phyloP scores from a whole-genome alignment of 2,113 vertebrate species.

The Microtus richardsoni region DNA sequence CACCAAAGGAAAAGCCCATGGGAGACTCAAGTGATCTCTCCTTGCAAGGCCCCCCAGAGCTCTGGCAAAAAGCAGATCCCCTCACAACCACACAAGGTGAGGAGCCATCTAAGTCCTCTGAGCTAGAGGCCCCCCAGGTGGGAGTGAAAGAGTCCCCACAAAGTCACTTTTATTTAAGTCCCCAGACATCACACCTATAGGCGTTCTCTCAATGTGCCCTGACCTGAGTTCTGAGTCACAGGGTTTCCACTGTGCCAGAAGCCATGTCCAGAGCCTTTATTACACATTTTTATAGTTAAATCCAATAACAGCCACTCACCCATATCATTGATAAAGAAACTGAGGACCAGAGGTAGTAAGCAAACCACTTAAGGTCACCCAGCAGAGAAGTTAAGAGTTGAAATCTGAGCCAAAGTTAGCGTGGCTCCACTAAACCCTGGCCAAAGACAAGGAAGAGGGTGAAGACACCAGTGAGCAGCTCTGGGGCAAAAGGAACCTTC shows the following conservation, averaged over 20 bases:
- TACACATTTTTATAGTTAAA: background rate
- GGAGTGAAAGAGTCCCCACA: background rate
- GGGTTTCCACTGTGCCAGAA: background rate
- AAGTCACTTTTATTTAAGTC: background rate
- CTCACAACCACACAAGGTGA: background rate
- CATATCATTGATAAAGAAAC: background rate
- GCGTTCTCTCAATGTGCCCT: background rate
- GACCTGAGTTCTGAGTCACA: background rate
- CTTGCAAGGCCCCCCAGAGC: background rate
- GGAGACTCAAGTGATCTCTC: background rate
- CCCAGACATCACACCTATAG: background rate
- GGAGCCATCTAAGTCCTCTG: background rate
- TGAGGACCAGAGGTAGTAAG: background rate
- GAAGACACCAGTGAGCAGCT: fast-evolving
- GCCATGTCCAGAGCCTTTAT: background rate
- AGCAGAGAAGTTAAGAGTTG: background rate
- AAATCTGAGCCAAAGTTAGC: background rate
- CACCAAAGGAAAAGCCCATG: background rate
- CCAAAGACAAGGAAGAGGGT: background rate
- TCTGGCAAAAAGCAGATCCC: background rate
- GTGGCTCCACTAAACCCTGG: background rate
- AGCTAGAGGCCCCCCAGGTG: background rate
- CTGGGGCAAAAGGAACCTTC: background rate
- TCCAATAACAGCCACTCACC: too few species aligned
- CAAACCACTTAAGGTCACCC: background rate